A percentile compares a stretch with the other conserved stretches of the same genome.
phyloP scores from a whole-genome alignment of 2,113 vertebrate species.

The Sisor rabdophorus region DNA sequence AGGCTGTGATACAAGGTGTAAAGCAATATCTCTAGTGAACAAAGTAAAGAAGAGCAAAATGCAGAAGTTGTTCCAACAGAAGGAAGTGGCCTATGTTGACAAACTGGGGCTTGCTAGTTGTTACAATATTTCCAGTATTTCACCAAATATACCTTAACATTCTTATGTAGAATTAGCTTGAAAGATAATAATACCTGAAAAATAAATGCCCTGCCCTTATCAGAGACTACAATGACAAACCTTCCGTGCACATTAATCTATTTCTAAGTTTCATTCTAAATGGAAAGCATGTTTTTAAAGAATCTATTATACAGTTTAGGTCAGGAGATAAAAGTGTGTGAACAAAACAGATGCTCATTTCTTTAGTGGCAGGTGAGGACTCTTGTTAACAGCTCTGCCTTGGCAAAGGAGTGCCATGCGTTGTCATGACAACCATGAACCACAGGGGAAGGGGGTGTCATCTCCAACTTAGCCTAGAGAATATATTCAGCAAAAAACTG shows the following conservation, averaged over 20 bases:
- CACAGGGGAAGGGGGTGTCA: conserved; percentile 32
- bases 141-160: background rate
- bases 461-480: conserved; percentile 62
- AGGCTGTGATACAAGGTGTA: too few relatives aligned
- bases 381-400: conserved; percentile 33
- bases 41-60: background rate
- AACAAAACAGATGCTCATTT: conserved; percentile 21
- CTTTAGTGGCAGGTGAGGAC: conserved; percentile 27
- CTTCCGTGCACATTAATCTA: background rate
- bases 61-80: background rate
- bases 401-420: conserved; percentile 12
- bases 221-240: background rate
- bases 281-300: background rate
- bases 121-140: background rate
- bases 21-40: background rate
- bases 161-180: background rate
- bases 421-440: conserved; percentile 51
- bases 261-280: background rate
- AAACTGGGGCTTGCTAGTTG: background rate
- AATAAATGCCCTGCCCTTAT: conserved; percentile 19
- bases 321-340: background rate
- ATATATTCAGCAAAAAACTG: conserved; percentile 53
- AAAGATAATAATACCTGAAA: conserved; percentile 2
- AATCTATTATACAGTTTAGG: conserved; percentile 2
- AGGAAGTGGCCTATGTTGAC: background rate